Base-by-base conservation (phyloP, 2,797 vertebrate species). In the Decapterus maruadsi region DNA sequence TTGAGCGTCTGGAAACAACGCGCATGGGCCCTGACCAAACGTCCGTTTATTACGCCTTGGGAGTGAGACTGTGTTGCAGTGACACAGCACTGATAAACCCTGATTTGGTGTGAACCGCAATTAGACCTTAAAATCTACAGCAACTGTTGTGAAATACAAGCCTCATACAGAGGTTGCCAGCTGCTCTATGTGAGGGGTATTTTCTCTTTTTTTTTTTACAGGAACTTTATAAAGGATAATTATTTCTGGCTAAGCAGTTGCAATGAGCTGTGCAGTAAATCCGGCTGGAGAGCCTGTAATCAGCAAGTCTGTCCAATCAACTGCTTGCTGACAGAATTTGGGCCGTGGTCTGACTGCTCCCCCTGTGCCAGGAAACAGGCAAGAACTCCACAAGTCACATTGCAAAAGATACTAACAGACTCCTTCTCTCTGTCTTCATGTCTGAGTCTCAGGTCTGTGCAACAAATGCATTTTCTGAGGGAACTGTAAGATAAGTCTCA, bases 301-400 rank as follows among this genome's bases (percentile, higher is more conserved):
- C 81, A 94, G 70, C 94, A 97, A 62, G 70, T 54, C 0, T 99
- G 98, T 89, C 95, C 96, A 19, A 95, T 98, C 86, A 95, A 96
- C 91, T 99, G 97, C 75, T 78, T 57, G 43, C 91, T 98, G 75
- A 95, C 95, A 34, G 95, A 97, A n/a, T 97, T 95, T 20, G 95
- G 96, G 42, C 76, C 87, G 0, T 99, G 97, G 98, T 98, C 97
- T 4, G 94, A 95, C 53, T 99, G 98, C 82, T 97, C 97, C 0
- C 95, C 97, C 1, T 99, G 98, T 62, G 76, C 95, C 87, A 92
- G 90, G 86, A 98, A 97, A 91, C 96, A 96, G 93, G 98, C 96
- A 91, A 89, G 83, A 60, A 59, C 53, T 65, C 20, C 12, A 22
- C 8, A 65, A 31, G 38, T 50, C 20, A 13, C 69, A 4, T 42